Evolutionary conservation across 2,113 vertebrate genomes (phyloP), one percentile per base, ranked within the genome.

Genomic region (Tetrao urogallus): DNA sequence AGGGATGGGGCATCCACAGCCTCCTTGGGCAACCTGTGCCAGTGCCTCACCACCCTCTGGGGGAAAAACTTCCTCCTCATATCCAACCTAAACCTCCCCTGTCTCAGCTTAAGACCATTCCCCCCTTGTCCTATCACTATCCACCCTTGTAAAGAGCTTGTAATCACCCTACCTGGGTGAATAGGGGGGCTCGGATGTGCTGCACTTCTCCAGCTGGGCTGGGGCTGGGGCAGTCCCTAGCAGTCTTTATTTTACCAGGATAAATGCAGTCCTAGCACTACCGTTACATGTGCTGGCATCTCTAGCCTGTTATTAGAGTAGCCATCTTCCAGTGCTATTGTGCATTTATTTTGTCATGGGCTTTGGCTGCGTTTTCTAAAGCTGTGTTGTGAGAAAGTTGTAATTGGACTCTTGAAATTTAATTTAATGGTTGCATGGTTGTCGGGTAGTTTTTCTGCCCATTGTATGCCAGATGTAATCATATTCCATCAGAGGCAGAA

Each of bases 351-450:
- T 34, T 38, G 12, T 19, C 73, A 10, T 13, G n/a, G 52, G 25
- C 43, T 92, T 78, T 0, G 0, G 32, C 72, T 93, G 72, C 21
- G 22, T 78, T 94, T 86, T 78, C 76, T 36, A 36, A 84, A 81
- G 70, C 88, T 84, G 61, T 10, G 25, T 88, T 76, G 76, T 13
- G 52, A 91, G 80, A 94, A 95, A 78, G 90, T 74, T 92, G 83
- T 82, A 87, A 19, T 17, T 79, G 89, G 71, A 94, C 56, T 82
- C 83, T 28, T 40, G 52, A 66, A 88, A 93, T 94, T 90, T 50
- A 93, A 95, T 96, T 88, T 78, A 56, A 87, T 17, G 34, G 65
- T 85, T 96, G 92, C 73, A 73, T 93, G 90, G 79, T 45, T 93
- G 93, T 86, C 14, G 17, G 61, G 86, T 50, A 83, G 64, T 21